These are phyloP conservation scores for Toxotes lorentzi DNA, from an alignment of 2,797 vertebrate species.

Conservation along the genomic window DNA sequence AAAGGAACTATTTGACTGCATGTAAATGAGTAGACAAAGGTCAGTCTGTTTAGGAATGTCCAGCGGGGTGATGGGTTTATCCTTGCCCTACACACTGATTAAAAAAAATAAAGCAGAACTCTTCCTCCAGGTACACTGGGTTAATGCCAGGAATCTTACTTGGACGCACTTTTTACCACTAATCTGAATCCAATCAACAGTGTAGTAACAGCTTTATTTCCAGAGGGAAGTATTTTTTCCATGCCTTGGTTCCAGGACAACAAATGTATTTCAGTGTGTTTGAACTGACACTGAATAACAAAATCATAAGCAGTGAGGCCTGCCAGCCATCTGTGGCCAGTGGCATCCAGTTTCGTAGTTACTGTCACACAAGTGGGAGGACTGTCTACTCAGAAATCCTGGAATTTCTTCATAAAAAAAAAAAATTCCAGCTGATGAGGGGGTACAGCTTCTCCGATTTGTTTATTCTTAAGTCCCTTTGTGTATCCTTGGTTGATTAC, in stretches of 20 bases:
- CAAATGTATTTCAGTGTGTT: slow-evolving; percentile 4
- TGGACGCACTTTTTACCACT: background rate
- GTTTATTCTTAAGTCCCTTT: slow-evolving; percentile 38
- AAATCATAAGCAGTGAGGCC: slow-evolving; percentile 8
- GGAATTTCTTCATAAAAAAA: slow-evolving; percentile 21
- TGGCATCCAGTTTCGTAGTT: slow-evolving; percentile 9
- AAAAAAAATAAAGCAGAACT: background rate
- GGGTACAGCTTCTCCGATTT: slow-evolving; percentile 15
- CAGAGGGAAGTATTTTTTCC: background rate
- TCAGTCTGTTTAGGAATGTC: background rate
- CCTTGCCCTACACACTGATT: background rate
- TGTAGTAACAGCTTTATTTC: background rate
- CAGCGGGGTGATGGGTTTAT: background rate
- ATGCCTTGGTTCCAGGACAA: slow-evolving; percentile 10
- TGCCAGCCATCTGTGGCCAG: slow-evolving; percentile 36
- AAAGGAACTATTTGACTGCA: slow-evolving; percentile 13
- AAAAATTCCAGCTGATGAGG: slow-evolving; percentile 27
- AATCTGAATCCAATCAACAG: background rate
- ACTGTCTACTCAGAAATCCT: slow-evolving; percentile 12
- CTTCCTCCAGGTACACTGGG: no score
- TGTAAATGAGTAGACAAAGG: slow-evolving; percentile 14
- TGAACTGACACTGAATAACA: slow-evolving; percentile 9
- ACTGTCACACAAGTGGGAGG: slow-evolving; percentile 22
- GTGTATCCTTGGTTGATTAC: slow-evolving; percentile 47
- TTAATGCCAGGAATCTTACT: background rate